Percentiles rank a stretch among this genome's conserved stretches.
Conservation (phyloP, 2,888 invertebrate species). For the Oscheius sp. region DNA sequence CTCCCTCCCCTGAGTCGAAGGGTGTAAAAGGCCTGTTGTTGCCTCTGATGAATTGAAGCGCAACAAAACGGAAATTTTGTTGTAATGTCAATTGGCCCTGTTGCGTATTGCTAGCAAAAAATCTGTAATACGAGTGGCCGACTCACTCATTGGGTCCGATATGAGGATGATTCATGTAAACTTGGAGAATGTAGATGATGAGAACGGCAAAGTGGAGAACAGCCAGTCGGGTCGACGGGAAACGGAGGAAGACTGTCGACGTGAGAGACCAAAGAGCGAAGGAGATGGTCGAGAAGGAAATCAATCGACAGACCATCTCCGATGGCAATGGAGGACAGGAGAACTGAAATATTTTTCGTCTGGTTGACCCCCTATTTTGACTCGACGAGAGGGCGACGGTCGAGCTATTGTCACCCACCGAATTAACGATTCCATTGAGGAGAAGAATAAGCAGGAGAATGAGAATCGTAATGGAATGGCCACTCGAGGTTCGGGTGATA, state of each 20-base stretch:
- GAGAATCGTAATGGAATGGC: constrained; percentile 68
- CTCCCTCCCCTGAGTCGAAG: neutral
- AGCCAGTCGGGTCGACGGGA: constrained; percentile 47
- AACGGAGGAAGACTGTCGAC: constrained; percentile 63
- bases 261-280: constrained; percentile 70
- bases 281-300: constrained; percentile 67
- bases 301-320: constrained; percentile 52
- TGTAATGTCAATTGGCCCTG: constrained; percentile 9
- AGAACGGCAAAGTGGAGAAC: constrained; percentile 44
- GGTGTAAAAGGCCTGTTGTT: constrained; percentile 35
- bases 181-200: constrained; percentile 62
- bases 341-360: constrained; percentile 25
- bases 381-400: neutral
- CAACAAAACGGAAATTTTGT: constrained; percentile 21
- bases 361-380: constrained; percentile 7
- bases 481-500: constrained; percentile 69
- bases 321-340: constrained; percentile 28
- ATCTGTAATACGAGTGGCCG: neutral
- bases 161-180: constrained; percentile 63
- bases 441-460: constrained; percentile 67
- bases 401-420: constrained; percentile 47
- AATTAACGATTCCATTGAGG: constrained; percentile 71
- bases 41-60: constrained; percentile 33
- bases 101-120: constrained; percentile 1
- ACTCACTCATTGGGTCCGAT: constrained; percentile 50